phyloP scores from a whole-genome alignment of 2,797 vertebrate species.

The Synanceia verrucosa region DNA sequence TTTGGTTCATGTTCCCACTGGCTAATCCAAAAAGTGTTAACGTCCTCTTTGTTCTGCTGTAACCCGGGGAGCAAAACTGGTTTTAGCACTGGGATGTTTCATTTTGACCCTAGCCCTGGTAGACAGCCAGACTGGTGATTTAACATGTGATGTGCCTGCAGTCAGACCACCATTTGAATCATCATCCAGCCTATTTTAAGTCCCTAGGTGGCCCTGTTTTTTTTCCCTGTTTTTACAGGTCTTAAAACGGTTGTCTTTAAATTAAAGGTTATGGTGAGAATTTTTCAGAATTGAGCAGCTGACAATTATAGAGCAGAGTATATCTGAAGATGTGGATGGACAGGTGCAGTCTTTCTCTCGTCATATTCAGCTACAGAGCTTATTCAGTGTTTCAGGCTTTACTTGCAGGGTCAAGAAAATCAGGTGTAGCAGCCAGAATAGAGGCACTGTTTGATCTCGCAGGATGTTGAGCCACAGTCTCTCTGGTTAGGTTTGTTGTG shows the following conservation, averaged over 20 bases:
- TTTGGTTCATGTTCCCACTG: constrained; percentile 14
- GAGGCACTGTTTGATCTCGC: neutral
- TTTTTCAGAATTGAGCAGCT: neutral
- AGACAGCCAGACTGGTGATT: constrained; percentile 17
- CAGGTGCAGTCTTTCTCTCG: neutral
- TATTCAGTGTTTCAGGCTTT: neutral
- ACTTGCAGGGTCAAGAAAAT: constrained; percentile 5
- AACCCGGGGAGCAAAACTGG: constrained; percentile 10
- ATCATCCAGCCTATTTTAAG: constrained; percentile 42
- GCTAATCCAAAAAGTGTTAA: constrained; percentile 17
- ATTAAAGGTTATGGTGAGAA: constrained; percentile 1
- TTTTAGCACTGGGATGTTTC: constrained; percentile 36
- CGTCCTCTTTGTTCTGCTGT: constrained; percentile 14
- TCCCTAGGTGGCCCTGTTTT: constrained; percentile 17
- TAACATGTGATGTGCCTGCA: constrained; percentile 30
- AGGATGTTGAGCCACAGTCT: constrained; percentile 1
- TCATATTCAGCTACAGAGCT: neutral
- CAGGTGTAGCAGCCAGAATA: constrained; percentile 1
- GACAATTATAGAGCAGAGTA: neutral
- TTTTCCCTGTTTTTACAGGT: constrained; percentile 46
- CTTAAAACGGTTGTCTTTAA: constrained; percentile 79
- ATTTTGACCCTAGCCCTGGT: constrained; percentile 1
- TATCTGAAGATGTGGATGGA: neutral
- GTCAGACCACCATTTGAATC: constrained; percentile 53
- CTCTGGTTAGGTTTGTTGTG: constrained; percentile 8